These are phyloP conservation scores for Ctena decussata DNA, from an alignment of 2,888 invertebrate species.

Conservation along the genomic window DNA sequence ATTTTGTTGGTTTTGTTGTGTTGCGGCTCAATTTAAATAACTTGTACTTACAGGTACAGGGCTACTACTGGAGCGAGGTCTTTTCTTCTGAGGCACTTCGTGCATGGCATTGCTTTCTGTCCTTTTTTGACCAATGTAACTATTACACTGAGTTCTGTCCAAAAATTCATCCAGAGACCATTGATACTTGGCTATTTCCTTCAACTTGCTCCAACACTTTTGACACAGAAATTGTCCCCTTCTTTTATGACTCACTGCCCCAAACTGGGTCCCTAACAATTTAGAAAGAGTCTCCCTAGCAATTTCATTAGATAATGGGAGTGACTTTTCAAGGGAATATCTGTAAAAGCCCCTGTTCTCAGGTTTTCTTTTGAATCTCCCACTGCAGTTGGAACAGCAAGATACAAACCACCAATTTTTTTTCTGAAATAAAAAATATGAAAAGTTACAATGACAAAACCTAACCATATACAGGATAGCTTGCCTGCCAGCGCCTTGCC, in stretches of 20 bases:
- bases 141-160: background rate
- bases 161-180: background rate
- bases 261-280: background rate
- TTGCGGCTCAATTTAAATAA: too few relatives aligned
- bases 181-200: background rate
- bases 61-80: conserved; percentile 22
- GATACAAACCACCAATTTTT: too few relatives aligned
- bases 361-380: background rate
- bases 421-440: too few relatives aligned
- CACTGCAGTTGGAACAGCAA: background rate
- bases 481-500: too few relatives aligned
- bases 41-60: background rate
- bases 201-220: conserved; percentile 15
- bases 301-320: background rate
- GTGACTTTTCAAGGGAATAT: background rate
- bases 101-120: too few relatives aligned
- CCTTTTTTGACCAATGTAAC: background rate
- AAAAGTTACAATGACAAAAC: too few relatives aligned
- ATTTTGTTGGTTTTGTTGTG: too few relatives aligned
- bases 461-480: too few relatives aligned
- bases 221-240: conserved; percentile 6
- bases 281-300: background rate
- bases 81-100: background rate
- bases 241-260: background rate
- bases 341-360: conserved; percentile 5